Base-by-base conservation (phyloP, 2,888 invertebrate species). In the Scaptodrosophila latifasciaeformis region DNA sequence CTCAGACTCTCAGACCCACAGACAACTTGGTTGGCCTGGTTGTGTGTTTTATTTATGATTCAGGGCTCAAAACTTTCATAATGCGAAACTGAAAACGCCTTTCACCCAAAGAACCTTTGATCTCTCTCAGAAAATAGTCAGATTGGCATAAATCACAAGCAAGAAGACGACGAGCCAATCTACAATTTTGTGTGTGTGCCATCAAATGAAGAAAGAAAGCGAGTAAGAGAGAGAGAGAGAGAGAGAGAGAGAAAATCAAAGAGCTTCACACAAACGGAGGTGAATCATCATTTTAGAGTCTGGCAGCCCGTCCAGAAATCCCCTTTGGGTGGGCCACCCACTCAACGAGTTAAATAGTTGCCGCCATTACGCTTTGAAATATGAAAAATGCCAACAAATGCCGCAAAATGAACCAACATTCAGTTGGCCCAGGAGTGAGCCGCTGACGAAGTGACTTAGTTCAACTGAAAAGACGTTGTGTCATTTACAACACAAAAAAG, bases 381-480 rank as follows among this genome's bases (percentile, higher is more conserved):
- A 59, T 59, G 62, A 62, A 50, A 59, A 48, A 50, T 55, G 56
- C 44, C 55, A 53, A 40, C 37, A 46, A 51, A 51, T 31, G 59
- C 55, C 59, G 55, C 50, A 34, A 62, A 62, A 60, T 57, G 62
- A 57, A 62, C 61, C 24, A 21, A 34, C 35, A n/a, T n/a, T 17
- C 19, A 45, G 30, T n/a, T 29, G 13, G 34, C 34, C 3, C 4
- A 34, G 34, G 5, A 4, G 3, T 3, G 12, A 10, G 34, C 12
- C 34, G 31, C 43, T 35, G 58, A 61, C 6, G 12, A 34, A 34
- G 45, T 60, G 49, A 61, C 62, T 65, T 47, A 44, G 54, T 55
- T 52, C 30, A 55, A 61, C 57, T 64, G 57, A 64, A 67, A 64
- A 64, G 68, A 66, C 54, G 53, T 40, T 37, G 58, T 40, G 58